Conservation (phyloP, 2,113 vertebrate species). For the Platichthys flesus region DNA sequence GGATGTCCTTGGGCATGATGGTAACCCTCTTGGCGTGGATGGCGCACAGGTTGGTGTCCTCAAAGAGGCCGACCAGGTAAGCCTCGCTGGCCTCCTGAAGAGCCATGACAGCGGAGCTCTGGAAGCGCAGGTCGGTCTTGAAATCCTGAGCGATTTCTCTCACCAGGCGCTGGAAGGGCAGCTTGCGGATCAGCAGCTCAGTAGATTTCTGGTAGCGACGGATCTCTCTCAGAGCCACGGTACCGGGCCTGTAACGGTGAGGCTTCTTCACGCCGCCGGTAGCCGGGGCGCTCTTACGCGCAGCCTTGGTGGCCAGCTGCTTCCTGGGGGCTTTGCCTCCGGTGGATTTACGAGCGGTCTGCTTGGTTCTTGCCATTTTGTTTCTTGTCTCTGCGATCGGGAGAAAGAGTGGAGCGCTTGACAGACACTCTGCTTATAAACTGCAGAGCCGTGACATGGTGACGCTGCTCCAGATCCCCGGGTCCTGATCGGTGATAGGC, state of each 20-base stretch:
- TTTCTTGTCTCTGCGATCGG: too few relatives aligned
- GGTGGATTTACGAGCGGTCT: constrained; percentile 36
- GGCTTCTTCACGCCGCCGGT: constrained; percentile 38
- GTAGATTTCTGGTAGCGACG: constrained; percentile 61
- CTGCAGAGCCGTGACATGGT: too few relatives aligned
- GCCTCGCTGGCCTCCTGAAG: constrained; percentile 81
- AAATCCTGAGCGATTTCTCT: constrained; percentile 56
- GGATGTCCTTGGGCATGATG: constrained; percentile 88
- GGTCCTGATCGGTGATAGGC: too few relatives aligned
- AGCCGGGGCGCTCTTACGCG: constrained; percentile 37
- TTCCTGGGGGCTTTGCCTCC: constrained; percentile 46
- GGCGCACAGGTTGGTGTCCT: constrained; percentile 83
- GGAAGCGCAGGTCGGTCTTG: constrained; percentile 62
- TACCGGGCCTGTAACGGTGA: constrained; percentile 60
- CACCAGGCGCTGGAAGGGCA: constrained; percentile 57
- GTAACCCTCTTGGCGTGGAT: constrained; percentile 84
- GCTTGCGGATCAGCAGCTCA: constrained; percentile 52
- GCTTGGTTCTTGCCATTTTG: constrained; percentile 5
- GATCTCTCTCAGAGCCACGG: constrained; percentile 60
- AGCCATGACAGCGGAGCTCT: constrained; percentile 61
- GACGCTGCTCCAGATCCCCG: too few relatives aligned
- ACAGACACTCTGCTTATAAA: too few relatives aligned
- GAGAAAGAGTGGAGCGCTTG: too few relatives aligned
- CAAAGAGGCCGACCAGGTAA: constrained; percentile 81
- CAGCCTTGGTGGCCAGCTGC: constrained; percentile 39